Evolutionary conservation across 1,140 invertebrate genomes (phyloP), one percentile per base, ranked within the genome.

Genomic region (Amyelois transitella): DNA sequence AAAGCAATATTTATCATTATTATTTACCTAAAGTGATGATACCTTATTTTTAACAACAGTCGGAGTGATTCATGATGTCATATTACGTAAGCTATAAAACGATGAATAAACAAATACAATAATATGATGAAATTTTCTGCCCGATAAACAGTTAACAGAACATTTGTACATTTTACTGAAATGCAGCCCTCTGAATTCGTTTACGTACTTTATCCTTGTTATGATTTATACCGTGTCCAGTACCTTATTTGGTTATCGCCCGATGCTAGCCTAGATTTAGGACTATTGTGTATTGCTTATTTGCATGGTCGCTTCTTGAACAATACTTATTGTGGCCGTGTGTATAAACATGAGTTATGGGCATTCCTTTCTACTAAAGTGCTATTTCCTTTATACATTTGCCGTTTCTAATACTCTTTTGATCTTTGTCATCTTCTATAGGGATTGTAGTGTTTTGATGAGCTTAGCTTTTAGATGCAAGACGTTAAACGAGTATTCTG

Each of bases 271-370:
- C 62, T 53, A 69, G 68, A 74, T 72, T 74, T 70, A 74, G 55
- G 66, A 45, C 67, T 49, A 64, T 72, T 72, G 66, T 75, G 51
- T 55, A 51, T 59, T 22, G 51, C 57, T 63, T 67, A 69, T 77
- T 75, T 66, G 60, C 67, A 77, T 74, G 72, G 55, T 49, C 24
- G 64, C 61, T 64, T 72, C 69, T 62, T 61, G 64, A 60, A 70
- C 65, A 72, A 64, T 67, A 64, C 66, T 63, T 56, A 53, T 55
- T 55, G 45, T 50, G 28, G 28, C 12, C 22, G 45, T 20, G 25
- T 28, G 45, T 24, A 54, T n/a, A n/a, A n/a, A n/a, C 43, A 54
- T 47, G 25, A 43, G 28, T 47, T 47, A 54, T 43, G 43, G 6
- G 19, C 51, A 52, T 43, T 18, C 17, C 18, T 14, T 38, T 14